These are phyloP conservation scores for Eristalis arbustorum DNA, from an alignment of 2,888 invertebrate genomes.

Conservation along the genomic window DNA sequence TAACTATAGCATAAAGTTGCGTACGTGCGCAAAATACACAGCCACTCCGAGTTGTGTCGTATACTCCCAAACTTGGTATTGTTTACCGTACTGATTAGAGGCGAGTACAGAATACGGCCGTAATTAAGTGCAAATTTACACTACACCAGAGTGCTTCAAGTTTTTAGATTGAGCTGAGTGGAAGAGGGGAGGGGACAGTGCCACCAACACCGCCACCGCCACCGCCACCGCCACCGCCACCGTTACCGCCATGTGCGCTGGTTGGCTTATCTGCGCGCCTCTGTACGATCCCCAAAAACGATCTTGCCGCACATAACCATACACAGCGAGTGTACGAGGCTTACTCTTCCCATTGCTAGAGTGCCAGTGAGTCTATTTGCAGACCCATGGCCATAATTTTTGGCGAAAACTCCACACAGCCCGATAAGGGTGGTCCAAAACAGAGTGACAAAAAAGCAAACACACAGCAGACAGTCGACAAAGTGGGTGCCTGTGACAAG, in stretches of 20 bases:
- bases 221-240: too few species aligned
- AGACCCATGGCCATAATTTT: constrained; percentile 43
- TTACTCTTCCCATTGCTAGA: neutral
- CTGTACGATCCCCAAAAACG: neutral
- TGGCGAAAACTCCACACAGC: constrained; percentile 12
- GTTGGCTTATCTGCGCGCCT: constrained; percentile 20
- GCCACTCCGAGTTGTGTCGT: constrained; percentile 10
- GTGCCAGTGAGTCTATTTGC: constrained; percentile 23
- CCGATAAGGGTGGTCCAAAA: constrained; percentile 37
- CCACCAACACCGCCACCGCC: too few species aligned
- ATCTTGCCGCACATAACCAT: constrained; percentile 9
- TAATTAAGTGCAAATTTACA: constrained; percentile 66
- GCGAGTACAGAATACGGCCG: constrained; percentile 38
- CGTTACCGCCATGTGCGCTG: neutral
- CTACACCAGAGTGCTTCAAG: neutral
- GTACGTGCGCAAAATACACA: constrained; percentile 64
- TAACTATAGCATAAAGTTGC: constrained; percentile 56
- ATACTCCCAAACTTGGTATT: constrained; percentile 58
- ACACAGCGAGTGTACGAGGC: neutral
- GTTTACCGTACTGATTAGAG: constrained; percentile 61
- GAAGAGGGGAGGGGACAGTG: neutral
- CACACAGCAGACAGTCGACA: neutral
- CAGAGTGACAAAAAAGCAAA: neutral
- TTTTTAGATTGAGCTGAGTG: too few species aligned
- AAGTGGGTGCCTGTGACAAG: constrained; percentile 44